Percentiles rank a stretch among this genome's conserved stretches.
These are phyloP conservation scores for Henricia sp. DNA, from an alignment of 53 echinoderm and acorn worm genomes.

Conservation along the genomic window DNA sequence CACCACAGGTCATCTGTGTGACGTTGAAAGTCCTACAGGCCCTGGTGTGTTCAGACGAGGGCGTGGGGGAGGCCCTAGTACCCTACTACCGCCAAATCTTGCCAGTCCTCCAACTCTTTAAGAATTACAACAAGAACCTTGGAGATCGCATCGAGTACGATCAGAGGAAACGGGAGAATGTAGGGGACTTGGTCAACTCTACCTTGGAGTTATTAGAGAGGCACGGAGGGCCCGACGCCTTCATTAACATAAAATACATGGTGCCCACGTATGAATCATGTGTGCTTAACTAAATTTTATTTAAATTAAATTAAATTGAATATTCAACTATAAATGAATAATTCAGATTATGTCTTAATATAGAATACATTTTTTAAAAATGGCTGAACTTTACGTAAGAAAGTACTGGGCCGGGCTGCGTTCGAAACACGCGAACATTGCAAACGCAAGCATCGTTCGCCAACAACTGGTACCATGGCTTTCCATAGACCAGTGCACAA, in stretches of 20 bases:
- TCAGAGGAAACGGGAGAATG: slow-evolving; percentile 84
- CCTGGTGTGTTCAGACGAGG: slow-evolving; percentile 70
- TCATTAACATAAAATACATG: slow-evolving; percentile 98
- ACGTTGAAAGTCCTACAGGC: slow-evolving; percentile 82
- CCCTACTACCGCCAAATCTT: slow-evolving; percentile 95
- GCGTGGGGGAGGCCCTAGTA: slow-evolving; percentile 87
- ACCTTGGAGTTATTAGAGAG: slow-evolving; percentile 91
- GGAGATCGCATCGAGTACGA: slow-evolving; percentile 96
- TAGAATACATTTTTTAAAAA: no score
- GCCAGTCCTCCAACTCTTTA: slow-evolving; percentile 88
- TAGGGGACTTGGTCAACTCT: slow-evolving; percentile 86
- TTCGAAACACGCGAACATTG: no score
- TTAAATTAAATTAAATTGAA: no score
- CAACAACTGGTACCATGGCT: no score
- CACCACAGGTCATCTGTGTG: slow-evolving; percentile 73
- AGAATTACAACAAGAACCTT: slow-evolving; percentile 88
- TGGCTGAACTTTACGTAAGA: no score
- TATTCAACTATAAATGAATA: no score
- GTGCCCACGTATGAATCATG: slow-evolving; percentile 98
- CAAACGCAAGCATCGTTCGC: no score
- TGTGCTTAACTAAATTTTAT: slow-evolving; percentile 77
- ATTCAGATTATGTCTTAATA: no score
- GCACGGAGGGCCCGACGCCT: slow-evolving; percentile 92
- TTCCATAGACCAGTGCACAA: no score
- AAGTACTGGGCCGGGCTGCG: no score